Base-by-base conservation (phyloP, 92 coral and sea anemone genomes). In the Epizoanthus illoricatus region DNA sequence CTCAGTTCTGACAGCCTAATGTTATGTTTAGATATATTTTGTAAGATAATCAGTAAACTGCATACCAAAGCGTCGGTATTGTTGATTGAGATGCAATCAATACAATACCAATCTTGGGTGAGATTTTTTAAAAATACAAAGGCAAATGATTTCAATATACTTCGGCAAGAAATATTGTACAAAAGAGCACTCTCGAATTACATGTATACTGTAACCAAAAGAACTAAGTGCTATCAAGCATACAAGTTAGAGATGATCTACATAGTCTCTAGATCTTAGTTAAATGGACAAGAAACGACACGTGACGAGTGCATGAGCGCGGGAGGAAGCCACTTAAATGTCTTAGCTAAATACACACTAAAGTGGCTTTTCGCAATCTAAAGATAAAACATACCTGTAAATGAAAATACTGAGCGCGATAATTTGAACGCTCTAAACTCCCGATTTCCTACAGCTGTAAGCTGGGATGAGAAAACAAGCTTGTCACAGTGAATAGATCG, bases 271-370 rank as follows among this genome's bases (percentile, higher is more conserved):
- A 55, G n/a, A 20, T 24, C 39, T 15, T 59, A 36, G 68, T 15
- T 58, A 19, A 78, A 43, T 63, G 71, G 67, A 62, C 42, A 64
- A 63, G 40, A 43, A 33, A 4, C 11, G 40, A 40, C 45, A 21
- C 13, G 39, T 70, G 15, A 10, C 8, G 20, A 41, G 23, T 61
- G 15, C 7, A 19, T 66, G 28, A 42, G 9, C 69, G 71, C 43
- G 43, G 71, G 41, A 10, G 41, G 69, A 78, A 63, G 49, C n/a
- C 71, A 13, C 71, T 78, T 42, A 62, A 78, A 41, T 62, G 47
- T 20, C 58, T 42, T 45, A 41, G 11, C 23, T 7, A 18, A 58
- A 63, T 43, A 42, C 28, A 21, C 39, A 7, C 69, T 40, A 9
- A 60, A 4, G 11, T 74, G 80, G 45, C 15, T 54, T 45, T 19